phyloP scores from a whole-genome alignment of 53 echinoderm and acorn worm species.

The Echinometra lucunter region DNA sequence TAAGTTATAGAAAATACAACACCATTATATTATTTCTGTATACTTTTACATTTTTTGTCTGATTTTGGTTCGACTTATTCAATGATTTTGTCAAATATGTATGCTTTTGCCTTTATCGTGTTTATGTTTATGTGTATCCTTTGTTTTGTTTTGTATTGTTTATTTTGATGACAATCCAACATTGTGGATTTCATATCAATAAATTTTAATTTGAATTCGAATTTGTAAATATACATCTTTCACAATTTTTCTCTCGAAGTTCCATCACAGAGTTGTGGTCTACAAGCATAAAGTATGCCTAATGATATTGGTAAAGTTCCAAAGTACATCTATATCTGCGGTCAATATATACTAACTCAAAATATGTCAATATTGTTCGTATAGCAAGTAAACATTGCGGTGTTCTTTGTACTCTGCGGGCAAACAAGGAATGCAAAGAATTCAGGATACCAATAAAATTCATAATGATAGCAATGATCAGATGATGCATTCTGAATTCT shows the following conservation, averaged over 20 bases:
- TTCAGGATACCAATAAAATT: background rate
- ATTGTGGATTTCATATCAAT: no score
- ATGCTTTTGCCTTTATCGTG: no score
- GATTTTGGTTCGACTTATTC: no score
- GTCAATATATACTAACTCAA: conserved; percentile 27
- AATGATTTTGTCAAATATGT: no score
- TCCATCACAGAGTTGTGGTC: background rate
- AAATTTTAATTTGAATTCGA: no score
- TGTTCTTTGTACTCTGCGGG: conserved; percentile 15
- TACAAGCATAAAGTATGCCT: background rate
- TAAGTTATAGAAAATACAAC: no score
- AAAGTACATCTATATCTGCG: conserved; percentile 4
- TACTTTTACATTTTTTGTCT: no score
- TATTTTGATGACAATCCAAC: no score
- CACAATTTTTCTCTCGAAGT: background rate
- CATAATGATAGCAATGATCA: background rate
- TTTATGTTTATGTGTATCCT: no score
- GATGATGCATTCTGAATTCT: background rate
- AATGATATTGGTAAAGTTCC: background rate
- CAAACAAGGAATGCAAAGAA: conserved; percentile 34
- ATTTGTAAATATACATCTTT: no score
- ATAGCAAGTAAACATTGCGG: conserved; percentile 17
- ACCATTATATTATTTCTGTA: no score
- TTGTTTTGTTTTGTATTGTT: no score
- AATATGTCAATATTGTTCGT: background rate